Conservation (phyloP, 1,140 invertebrate genomes). For the Hyles euphorbiae region DNA sequence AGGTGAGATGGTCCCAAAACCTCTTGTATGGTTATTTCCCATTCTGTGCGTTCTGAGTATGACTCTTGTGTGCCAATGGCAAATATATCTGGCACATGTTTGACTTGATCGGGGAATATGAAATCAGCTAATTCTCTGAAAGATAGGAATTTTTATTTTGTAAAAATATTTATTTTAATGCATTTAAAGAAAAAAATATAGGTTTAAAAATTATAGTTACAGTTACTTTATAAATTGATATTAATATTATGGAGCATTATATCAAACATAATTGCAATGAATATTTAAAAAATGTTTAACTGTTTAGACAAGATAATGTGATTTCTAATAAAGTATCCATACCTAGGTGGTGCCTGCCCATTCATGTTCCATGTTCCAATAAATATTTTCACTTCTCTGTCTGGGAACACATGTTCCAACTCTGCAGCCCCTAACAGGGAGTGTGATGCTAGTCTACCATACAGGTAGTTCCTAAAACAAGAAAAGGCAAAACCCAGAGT, state of each 20-base stretch:
- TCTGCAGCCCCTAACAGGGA: slow-evolving; percentile 89
- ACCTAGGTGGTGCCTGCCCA: slow-evolving; percentile 86
- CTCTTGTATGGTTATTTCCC: slow-evolving; percentile 94
- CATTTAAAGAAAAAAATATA: too few relatives aligned
- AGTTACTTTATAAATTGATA: too few relatives aligned
- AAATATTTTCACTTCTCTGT: slow-evolving; percentile 90
- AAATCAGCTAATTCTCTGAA: slow-evolving; percentile 89
- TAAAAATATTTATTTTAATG: too few relatives aligned
- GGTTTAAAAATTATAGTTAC: too few relatives aligned
- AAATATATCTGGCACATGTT: slow-evolving; percentile 93
- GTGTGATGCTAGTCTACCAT: slow-evolving; percentile 85
- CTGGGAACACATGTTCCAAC: slow-evolving; percentile 89
- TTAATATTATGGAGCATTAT: too few relatives aligned
- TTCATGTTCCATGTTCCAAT: slow-evolving; percentile 98
- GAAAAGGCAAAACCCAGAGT: background rate
- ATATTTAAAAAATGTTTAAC: background rate
- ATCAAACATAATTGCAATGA: background rate
- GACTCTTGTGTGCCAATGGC: slow-evolving; percentile 96
- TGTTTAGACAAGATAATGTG: too few relatives aligned
- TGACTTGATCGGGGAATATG: slow-evolving; percentile 87
- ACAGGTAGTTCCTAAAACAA: slow-evolving; percentile 82
- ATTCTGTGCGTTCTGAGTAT: slow-evolving; percentile 88
- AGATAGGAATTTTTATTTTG: background rate
- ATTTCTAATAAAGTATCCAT: slow-evolving; percentile 22
- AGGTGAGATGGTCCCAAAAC: slow-evolving; percentile 94